A percentile compares a stretch with the other conserved stretches of the same genome.
Conservation (phyloP, 2,797 vertebrate species). For the Vireo griseus region DNA sequence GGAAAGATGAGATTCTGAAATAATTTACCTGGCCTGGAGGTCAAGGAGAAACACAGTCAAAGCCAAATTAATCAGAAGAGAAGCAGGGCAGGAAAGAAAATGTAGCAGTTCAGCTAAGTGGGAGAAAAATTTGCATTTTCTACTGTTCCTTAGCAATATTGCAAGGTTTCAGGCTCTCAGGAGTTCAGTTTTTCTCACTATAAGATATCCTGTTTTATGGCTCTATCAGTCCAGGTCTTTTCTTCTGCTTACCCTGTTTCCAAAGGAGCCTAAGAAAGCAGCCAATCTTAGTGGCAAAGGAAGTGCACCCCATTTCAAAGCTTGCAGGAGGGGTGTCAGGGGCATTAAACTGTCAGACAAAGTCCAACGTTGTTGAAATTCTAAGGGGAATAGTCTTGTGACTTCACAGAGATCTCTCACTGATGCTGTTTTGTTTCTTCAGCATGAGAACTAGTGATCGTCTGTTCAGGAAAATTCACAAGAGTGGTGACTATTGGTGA, state of each 20-base stretch:
- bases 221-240: not conserved
- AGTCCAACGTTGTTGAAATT: not conserved
- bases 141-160: not conserved
- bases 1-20: not conserved
- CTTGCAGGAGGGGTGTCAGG: not conserved
- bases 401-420: not conserved
- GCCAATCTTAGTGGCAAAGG: not conserved
- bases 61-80: not conserved
- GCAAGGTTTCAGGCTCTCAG: not conserved
- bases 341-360: not conserved
- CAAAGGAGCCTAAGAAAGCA: not conserved
- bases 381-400: not conserved
- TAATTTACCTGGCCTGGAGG: not conserved
- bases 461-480: not conserved
- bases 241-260: not conserved
- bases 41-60: not conserved
- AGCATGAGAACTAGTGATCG: not conserved
- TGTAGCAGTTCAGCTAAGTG: not conserved
- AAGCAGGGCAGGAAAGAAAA: not conserved
- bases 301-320: not conserved
- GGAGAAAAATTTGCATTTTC: not conserved
- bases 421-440: not conserved
- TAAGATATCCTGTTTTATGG: not conserved
- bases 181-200: not conserved
- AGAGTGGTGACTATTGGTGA: not conserved